Base-by-base conservation (phyloP, 2,113 vertebrate species). In the Chrysemys picta region DNA sequence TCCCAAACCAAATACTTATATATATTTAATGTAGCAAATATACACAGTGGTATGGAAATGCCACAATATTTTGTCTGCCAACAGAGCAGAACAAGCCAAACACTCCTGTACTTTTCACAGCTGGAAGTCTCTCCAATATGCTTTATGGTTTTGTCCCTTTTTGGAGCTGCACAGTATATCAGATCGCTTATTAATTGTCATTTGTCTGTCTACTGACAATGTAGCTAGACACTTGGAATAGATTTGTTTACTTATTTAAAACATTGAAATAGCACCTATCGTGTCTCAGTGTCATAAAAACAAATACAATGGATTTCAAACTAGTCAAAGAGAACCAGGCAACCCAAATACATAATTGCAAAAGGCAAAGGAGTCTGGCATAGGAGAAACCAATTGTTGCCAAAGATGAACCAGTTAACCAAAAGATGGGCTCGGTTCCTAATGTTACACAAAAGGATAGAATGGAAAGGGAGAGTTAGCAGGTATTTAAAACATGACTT, bases 11-110 rank as follows among this genome's bases (percentile, higher is more conserved):
- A 95, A 83, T 22, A 90, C 80, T 6, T 7, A 89, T 87, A 72
- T 78, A 29, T 25, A 10, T 21, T 88, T 84, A 69, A 5, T 24
- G n/a, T 4, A 90, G 42, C 9, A 94, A 89, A n/a, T 83, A 2
- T n/a, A 45, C 24, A 75, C 38, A 13, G n/a, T 76, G 72, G 22
- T 76, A 42, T 76, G 82, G 83, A 91, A 93, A 90, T n/a, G 22
- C n/a, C 42, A 14, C 35, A 88, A 82, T 80, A 80, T 56, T 88
- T 88, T 57, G 57, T 69, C 81, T 92, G 62, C 14, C 31, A 89
- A 54, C 25, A 90, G 84, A 93, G 50, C n/a, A 93, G 65, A 80
- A 87, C 22, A 94, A 65, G 19, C 5, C 54, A 94, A 88, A 91
- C 5, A 81, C 27, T 88, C 52, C 8, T 89, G 13, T 35, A n/a